Percentiles rank a stretch among this genome's conserved stretches.
These are phyloP conservation scores for Pagetopsis macropterus DNA, from an alignment of 2,797 vertebrate genomes.

Conservation along the genomic window DNA sequence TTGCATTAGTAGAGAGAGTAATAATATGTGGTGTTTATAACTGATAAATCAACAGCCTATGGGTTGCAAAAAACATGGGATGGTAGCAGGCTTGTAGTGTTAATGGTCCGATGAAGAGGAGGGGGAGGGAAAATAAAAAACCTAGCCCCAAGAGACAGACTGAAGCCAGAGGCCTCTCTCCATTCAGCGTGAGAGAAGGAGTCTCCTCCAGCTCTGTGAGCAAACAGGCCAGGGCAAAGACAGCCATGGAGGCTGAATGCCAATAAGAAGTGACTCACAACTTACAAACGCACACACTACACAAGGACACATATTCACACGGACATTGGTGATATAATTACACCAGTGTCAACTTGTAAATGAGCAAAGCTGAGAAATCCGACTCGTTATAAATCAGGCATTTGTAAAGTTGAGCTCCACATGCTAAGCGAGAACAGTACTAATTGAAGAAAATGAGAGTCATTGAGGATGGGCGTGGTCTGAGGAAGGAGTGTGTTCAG, in stretches of 20 bases:
- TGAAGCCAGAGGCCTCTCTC: constrained; percentile 72
- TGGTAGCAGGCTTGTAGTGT: constrained; percentile 39
- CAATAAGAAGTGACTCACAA: constrained; percentile 69
- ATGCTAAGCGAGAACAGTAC: not conserved
- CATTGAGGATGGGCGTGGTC: no score
- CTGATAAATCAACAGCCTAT: constrained; percentile 2
- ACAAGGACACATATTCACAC: constrained; percentile 33
- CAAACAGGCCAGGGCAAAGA: constrained; percentile 75
- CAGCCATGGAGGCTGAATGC: constrained; percentile 74
- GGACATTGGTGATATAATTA: constrained; percentile 12
- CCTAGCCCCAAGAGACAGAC: constrained; percentile 46
- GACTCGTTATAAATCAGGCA: not conserved
- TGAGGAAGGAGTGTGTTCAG: no score
- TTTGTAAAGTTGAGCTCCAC: not conserved
- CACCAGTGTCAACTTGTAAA: constrained; percentile 36
- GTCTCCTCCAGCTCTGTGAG: constrained; percentile 63
- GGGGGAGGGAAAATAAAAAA: constrained; percentile 37
- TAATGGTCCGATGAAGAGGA: constrained; percentile 53
- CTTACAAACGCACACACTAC: constrained; percentile 12
- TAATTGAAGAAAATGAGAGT: not conserved
- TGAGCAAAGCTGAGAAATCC: not conserved
- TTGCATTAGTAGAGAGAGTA: not conserved
- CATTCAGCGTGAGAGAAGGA: constrained; percentile 69
- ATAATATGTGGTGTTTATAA: constrained; percentile 3
- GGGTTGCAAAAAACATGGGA: not conserved